Evolutionary conservation across 2,888 invertebrate genomes (phyloP).

Genomic region (Hanleya hanleyi): DNA sequence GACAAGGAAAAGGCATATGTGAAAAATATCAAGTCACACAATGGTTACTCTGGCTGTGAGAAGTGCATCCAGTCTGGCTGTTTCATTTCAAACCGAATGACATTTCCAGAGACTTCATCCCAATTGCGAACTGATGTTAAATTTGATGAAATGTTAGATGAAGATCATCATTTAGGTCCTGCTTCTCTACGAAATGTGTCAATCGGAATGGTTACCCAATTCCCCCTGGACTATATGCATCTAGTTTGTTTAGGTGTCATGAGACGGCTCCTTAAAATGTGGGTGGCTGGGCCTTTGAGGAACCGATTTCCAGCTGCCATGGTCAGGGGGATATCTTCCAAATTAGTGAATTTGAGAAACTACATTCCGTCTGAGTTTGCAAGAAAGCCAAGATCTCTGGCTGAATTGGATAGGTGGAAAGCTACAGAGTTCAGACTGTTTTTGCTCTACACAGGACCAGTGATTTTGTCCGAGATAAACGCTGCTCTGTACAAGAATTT

Average conservation of each 20-base stretch:
- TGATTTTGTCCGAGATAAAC: too few relatives aligned
- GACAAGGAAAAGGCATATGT: too few relatives aligned
- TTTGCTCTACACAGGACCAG: constrained; percentile 53
- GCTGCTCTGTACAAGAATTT: too few relatives aligned
- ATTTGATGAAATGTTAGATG: constrained; percentile 9
- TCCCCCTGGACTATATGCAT: constrained; percentile 54
- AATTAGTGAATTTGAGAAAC: constrained; percentile 13
- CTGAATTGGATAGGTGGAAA: constrained; percentile 56
- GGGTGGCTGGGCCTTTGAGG: constrained; percentile 43
- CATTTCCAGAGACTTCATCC: too few relatives aligned
- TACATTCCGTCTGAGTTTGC: constrained; percentile 51
- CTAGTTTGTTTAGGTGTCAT: constrained; percentile 62
- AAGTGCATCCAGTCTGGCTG: too few relatives aligned
- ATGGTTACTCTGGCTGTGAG: too few relatives aligned
- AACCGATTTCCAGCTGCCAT: constrained; percentile 20
- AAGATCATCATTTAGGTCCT: constrained; percentile 19
- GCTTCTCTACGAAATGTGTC: constrained; percentile 28
- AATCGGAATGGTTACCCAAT: constrained; percentile 20
- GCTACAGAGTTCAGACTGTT: constrained; percentile 60
- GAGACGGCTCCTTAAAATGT: constrained; percentile 50
- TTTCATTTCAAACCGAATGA: too few relatives aligned
- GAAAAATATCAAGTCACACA: too few relatives aligned
- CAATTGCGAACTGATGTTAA: constrained; percentile 1
- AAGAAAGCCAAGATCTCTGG: constrained; percentile 50
- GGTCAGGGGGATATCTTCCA: constrained; percentile 23